Base-by-base conservation (phyloP, 2,113 vertebrate genomes). In the Gnathonemus echidnorhynchus region DNA sequence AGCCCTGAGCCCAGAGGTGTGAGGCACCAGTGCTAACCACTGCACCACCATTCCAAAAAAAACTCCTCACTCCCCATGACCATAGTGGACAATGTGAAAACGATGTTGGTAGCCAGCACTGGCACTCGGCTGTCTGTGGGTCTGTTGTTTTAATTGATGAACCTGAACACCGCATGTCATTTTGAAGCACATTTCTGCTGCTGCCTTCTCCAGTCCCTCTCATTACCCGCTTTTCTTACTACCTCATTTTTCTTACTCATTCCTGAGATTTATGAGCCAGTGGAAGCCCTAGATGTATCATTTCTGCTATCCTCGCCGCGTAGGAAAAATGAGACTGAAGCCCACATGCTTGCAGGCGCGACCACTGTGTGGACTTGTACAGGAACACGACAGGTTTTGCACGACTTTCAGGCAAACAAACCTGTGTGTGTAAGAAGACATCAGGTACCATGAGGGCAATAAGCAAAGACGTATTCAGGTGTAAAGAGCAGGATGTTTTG, bases 131-230 rank as follows among this genome's bases (percentile, higher is more conserved):
- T 24, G 9, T 88, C 50, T 39, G 9, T 21, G 50, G 17, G 88
- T 88, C 39, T 24, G 80, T 88, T 88, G 88, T 90, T 91, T 85
- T 92, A 91, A 92, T 92, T 91, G 90, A 91, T 91, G 89, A 91
- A 70, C 88, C 90, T 91, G 80, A 80, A 87, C 70, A 19, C 88
- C 91, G 53, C 74, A 86, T 90, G 77, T 89, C 89, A 91, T 92
- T 93, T 92, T 90, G 90, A 90, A 90, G 90, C 91, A 91, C 90
- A 92, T 93, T 93, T 91, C 45, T 90, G 77, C 70, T 24, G 42
- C 87, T 45, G 58, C 86, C 31, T 62, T 83, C 56, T 87, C 80
- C 90, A 46, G 7, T 19, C 89, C 89, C 42, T 62, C 88, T 92
- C 46, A 91, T 92, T 90, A 90, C 86, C 6, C 56, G 19, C 31